Conservation (phyloP, 92 coral and sea anemone species). For the Palythoa grandiflora region DNA sequence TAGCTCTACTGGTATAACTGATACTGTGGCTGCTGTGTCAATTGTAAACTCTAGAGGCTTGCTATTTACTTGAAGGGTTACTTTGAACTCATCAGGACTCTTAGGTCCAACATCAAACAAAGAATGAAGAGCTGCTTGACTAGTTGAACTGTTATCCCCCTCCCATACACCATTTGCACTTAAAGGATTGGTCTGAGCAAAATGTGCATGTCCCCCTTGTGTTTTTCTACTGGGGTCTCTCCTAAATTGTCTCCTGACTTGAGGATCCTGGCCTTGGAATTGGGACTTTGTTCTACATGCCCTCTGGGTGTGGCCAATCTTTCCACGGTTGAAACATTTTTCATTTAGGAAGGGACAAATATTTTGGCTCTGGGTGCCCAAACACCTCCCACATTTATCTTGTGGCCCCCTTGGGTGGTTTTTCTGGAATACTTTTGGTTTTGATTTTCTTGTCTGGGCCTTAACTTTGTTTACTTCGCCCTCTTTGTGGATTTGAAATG, state of each 20-base stretch:
- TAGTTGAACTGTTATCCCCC: no score
- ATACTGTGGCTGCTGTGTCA: no score
- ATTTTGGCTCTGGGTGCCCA: slow-evolving; percentile 45
- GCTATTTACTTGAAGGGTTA: no score
- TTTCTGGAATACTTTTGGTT: slow-evolving; percentile 32
- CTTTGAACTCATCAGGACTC: no score
- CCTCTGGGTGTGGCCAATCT: slow-evolving; percentile 13
- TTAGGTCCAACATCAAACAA: no score
- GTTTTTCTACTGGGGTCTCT: slow-evolving; percentile 28
- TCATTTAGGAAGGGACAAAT: background rate
- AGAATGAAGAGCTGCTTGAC: no score
- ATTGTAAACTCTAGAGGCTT: no score
- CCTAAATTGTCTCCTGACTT: background rate
- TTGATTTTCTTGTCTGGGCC: slow-evolving; percentile 28
- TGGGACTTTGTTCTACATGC: slow-evolving; percentile 5
- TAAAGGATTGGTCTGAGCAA: no score
- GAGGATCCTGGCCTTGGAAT: background rate
- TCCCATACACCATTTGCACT: no score
- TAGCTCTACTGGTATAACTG: no score
- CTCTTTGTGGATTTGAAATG: slow-evolving; percentile 3
- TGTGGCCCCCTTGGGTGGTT: slow-evolving; percentile 34
- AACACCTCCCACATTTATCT: slow-evolving; percentile 40
- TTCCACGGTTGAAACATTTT: background rate
- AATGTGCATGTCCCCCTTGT: slow-evolving; percentile 16
- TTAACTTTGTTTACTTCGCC: slow-evolving; percentile 17